Conservation (phyloP, 2,113 vertebrate species). For the Atractosteus spatula region DNA sequence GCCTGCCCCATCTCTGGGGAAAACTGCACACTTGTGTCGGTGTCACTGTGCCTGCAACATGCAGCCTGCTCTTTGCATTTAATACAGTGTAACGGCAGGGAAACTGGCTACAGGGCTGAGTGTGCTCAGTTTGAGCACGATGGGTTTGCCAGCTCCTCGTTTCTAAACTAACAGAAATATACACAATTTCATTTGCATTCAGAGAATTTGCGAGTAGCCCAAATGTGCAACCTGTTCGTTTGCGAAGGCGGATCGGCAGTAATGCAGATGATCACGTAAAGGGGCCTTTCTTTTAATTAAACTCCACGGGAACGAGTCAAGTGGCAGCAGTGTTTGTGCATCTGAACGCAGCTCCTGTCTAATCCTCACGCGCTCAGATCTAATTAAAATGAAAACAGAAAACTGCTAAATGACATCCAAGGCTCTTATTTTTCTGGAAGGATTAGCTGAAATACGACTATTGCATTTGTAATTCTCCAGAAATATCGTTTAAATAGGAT, state of each 20-base stretch:
- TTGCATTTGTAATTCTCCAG: slow-evolving; percentile 74
- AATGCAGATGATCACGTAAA: background rate
- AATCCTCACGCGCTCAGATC: slow-evolving; percentile 66
- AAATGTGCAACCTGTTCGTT: slow-evolving; percentile 5
- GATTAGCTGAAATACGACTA: slow-evolving; percentile 70
- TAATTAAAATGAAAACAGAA: slow-evolving; percentile 55
- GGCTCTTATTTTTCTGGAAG: slow-evolving; percentile 68
- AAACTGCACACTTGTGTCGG: background rate
- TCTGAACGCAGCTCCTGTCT: slow-evolving; percentile 71
- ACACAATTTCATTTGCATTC: no score
- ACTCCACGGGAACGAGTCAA: slow-evolving; percentile 24
- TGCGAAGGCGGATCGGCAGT: background rate
- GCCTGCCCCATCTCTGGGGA: slow-evolving; percentile 57
- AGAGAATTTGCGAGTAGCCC: background rate
- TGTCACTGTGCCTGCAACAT: background rate
- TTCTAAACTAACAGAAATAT: no score
- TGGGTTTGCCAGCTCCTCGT: no score
- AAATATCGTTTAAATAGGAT: slow-evolving; percentile 64
- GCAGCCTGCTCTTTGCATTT: background rate
- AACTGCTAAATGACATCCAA: slow-evolving; percentile 64
- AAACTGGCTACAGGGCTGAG: background rate
- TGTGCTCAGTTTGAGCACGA: no score
- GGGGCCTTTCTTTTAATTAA: slow-evolving; percentile 7
- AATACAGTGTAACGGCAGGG: background rate
- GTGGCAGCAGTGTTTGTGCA: slow-evolving; percentile 49